These are phyloP conservation scores for Trachemys scripta DNA, from an alignment of 2,113 vertebrate species.

Conservation along the genomic window DNA sequence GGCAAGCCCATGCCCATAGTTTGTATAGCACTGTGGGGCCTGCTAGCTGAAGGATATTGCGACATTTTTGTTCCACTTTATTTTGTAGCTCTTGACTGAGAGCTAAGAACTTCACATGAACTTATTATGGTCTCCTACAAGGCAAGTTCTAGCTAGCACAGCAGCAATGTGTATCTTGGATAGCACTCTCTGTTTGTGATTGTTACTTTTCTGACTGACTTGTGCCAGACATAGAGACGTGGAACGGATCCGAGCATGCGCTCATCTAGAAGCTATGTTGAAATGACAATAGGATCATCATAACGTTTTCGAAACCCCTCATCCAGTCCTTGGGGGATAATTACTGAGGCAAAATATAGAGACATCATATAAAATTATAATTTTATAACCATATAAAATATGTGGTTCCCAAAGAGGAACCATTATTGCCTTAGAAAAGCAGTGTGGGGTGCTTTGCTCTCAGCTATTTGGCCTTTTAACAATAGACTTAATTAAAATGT, in stretches of 20 bases:
- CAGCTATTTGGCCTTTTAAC: background rate
- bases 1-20: background rate
- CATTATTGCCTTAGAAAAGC: background rate
- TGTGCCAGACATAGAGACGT: background rate
- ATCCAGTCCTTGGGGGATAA: background rate
- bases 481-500: background rate
- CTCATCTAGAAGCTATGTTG: background rate
- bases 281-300: background rate
- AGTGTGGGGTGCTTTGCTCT: background rate
- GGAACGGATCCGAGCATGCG: background rate
- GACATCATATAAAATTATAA: background rate
- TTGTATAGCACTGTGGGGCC: background rate
- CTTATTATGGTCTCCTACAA: no score
- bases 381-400: no score
- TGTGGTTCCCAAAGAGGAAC: background rate
- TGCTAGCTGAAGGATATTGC: background rate
- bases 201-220: background rate
- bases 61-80: background rate
- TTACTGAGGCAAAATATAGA: background rate
- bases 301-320: background rate
- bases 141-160: background rate
- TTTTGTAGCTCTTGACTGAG: background rate
- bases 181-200: background rate
- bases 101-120: background rate
- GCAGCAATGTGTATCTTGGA: background rate